Percentiles rank a stretch among this genome's conserved stretches.
Conservation (phyloP, 2,797 vertebrate genomes). For the Todus mexicanus region DNA sequence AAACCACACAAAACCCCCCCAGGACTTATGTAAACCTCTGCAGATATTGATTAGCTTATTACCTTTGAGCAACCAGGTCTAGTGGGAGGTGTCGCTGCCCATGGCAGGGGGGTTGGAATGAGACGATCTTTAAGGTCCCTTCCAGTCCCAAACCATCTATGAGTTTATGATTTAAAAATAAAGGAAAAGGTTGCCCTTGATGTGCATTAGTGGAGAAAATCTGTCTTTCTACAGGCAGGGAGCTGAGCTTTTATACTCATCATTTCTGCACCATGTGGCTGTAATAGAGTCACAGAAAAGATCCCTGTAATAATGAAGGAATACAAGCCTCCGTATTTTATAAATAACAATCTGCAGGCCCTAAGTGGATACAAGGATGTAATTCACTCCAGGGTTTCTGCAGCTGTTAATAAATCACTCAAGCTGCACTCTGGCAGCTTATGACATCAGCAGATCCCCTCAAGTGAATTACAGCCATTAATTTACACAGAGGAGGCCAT, state of each 20-base stretch:
- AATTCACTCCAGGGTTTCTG: constrained; percentile 44
- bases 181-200: neutral
- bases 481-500: constrained; percentile 42
- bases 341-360: neutral
- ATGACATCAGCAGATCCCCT: constrained; percentile 56
- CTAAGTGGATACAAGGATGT: neutral
- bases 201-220: neutral
- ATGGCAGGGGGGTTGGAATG: no score
- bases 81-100: no score
- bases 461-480: constrained; percentile 56
- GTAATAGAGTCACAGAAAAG: neutral
- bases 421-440: constrained; percentile 34
- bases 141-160: no score
- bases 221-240: neutral
- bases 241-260: neutral
- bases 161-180: neutral
- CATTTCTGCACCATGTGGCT: neutral
- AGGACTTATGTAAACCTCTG: neutral
- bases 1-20: neutral
- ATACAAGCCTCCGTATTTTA: neutral
- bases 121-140: no score
- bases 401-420: constrained; percentile 62
- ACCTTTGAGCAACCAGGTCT: no score
- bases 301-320: neutral
- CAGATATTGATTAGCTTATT: neutral